Evolutionary conservation across 2,113 vertebrate genomes (phyloP).

Genomic region (Heterochromis multidens): DNA sequence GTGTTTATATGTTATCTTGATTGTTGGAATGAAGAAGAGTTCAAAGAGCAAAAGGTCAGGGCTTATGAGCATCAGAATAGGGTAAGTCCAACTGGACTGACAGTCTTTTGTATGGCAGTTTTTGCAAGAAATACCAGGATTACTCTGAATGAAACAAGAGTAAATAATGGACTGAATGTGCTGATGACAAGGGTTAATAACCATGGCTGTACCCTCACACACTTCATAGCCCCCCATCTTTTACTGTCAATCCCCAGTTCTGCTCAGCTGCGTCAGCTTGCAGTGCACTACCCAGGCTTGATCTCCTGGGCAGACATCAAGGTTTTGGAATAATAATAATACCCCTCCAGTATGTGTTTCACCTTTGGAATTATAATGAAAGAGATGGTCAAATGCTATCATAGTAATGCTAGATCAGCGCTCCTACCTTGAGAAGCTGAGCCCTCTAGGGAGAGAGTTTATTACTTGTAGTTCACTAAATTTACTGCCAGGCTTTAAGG

Average conservation of each 20-base stretch:
- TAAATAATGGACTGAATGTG: conserved; percentile 24
- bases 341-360: conserved; percentile 37
- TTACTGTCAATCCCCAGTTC: conserved; percentile 2
- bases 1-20: not conserved
- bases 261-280: conserved; percentile 43
- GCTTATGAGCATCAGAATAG: conserved; percentile 11
- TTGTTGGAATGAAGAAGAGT: conserved; percentile 27
- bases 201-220: not conserved
- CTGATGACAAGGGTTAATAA: conserved; percentile 46
- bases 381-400: conserved; percentile 53
- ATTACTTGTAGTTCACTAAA: conserved; percentile 57
- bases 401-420: conserved; percentile 58
- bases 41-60: conserved; percentile 31
- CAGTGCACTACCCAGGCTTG: not conserved
- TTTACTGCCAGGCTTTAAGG: conserved; percentile 63
- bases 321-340: conserved; percentile 63
- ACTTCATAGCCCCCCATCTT: conserved; percentile 4
- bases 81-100: conserved; percentile 2
- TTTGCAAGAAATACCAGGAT: conserved; percentile 16
- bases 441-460: conserved; percentile 46
- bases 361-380: conserved; percentile 67
- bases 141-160: not conserved
- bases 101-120: not conserved
- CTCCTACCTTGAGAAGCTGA: conserved; percentile 30
- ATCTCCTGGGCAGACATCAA: conserved; percentile 46